Conservation (phyloP, 2,797 vertebrate species). For the Sebastolobus alascanus region DNA sequence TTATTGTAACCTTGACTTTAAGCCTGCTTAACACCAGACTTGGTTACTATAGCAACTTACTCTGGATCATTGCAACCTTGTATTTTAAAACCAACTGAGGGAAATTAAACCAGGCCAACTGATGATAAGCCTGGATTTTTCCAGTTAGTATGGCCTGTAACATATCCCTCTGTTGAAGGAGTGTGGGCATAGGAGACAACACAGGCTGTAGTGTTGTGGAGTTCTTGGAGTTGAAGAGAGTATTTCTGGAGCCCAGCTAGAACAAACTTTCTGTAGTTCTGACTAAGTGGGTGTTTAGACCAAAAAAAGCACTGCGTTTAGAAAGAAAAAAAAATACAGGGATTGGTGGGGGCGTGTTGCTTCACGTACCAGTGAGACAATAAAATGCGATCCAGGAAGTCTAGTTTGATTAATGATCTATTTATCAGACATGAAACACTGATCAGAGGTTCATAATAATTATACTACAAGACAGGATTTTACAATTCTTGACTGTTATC, state of each 20-base stretch:
- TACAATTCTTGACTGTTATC: not conserved
- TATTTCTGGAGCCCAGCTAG: conserved; percentile 50
- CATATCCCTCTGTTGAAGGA: conserved; percentile 5
- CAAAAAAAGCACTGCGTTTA: conserved; percentile 27
- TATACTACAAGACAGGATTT: not conserved
- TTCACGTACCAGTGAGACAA: conserved; percentile 21
- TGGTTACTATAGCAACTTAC: not conserved
- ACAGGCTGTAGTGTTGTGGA: conserved; percentile 41
- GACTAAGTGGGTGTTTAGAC: conserved; percentile 41
- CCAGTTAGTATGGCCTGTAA: conserved; percentile 5
- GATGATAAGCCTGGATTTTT: conserved; percentile 22
- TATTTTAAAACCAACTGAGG: conserved; percentile 1
- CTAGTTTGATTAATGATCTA: conserved; percentile 17
- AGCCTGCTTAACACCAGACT: conserved; percentile 12
- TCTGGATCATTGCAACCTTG: not conserved
- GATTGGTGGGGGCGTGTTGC: conserved; percentile 6
- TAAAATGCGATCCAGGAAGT: conserved; percentile 11
- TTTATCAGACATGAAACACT: not conserved
- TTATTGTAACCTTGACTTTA: conserved; percentile 15
- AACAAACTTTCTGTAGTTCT: conserved; percentile 41
- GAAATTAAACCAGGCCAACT: conserved; percentile 15
- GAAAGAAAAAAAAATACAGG: conserved; percentile 6
- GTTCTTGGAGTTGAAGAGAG: conserved; percentile 28
- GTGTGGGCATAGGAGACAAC: not conserved
- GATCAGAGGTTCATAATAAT: not conserved